phyloP scores from a whole-genome alignment of 2,888 invertebrate species.

The Macrosoma leucophasiata region DNA sequence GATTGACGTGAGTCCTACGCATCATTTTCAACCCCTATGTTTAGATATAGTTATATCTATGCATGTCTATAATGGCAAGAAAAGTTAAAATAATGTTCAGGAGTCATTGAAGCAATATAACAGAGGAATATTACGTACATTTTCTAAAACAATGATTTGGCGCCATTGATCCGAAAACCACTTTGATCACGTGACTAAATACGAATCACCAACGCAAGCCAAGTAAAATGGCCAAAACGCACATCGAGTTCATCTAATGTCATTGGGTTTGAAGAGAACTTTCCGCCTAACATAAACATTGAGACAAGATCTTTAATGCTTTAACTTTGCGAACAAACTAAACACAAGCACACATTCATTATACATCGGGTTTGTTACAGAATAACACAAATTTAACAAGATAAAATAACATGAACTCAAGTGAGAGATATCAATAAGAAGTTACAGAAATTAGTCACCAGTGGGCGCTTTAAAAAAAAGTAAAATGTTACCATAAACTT shows the following conservation, averaged over 20 bases:
- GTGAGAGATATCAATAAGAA: slow-evolving; percentile 70
- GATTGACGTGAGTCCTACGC: slow-evolving; percentile 73
- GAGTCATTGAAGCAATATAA: too few relatives aligned
- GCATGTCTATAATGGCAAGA: too few relatives aligned
- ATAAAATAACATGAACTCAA: slow-evolving; percentile 63
- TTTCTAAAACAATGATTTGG: slow-evolving; percentile 72
- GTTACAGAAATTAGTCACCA: slow-evolving; percentile 54
- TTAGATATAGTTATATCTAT: slow-evolving; percentile 25
- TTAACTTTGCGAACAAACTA: slow-evolving; percentile 40
- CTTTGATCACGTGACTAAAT: slow-evolving; percentile 74
- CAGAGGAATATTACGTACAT: slow-evolving; percentile 62
- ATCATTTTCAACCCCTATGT: slow-evolving; percentile 45
- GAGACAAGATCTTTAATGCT: slow-evolving; percentile 48
- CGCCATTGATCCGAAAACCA: slow-evolving; percentile 74
- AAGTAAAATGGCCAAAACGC: slow-evolving; percentile 76
- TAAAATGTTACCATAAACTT: slow-evolving; percentile 30
- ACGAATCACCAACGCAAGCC: slow-evolving; percentile 76
- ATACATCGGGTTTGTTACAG: slow-evolving; percentile 51
- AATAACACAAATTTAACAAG: slow-evolving; percentile 59
- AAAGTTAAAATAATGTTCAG: too few relatives aligned
- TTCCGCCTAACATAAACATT: slow-evolving; percentile 61
- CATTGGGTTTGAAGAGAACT: slow-evolving; percentile 68
- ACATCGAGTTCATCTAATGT: slow-evolving; percentile 72
- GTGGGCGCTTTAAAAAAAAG: slow-evolving; percentile 48
- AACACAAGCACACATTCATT: slow-evolving; percentile 60